These are phyloP conservation scores for Lepisosteus oculatus DNA, from an alignment of 2,113 vertebrate species.

Conservation along the genomic window DNA sequence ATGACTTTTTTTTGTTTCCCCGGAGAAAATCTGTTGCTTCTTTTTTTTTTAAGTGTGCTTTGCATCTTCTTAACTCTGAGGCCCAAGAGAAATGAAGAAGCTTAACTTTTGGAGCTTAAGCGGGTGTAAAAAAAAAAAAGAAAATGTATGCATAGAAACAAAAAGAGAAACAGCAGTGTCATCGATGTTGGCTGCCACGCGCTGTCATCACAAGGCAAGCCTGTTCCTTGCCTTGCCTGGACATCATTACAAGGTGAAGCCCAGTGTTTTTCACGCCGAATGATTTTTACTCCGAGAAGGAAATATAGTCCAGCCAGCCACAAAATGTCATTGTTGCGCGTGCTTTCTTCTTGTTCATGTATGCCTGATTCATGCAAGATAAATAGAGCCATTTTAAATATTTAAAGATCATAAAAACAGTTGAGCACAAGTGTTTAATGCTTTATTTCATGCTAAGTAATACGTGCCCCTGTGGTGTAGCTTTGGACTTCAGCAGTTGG, in stretches of 20 bases:
- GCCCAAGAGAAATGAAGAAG: too few species aligned
- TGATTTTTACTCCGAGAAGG: too few species aligned
- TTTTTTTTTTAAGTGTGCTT: slow-evolving; percentile 14
- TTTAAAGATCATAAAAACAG: neutral
- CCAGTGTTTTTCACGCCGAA: too few species aligned
- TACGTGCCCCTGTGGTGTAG: neutral
- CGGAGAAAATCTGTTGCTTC: slow-evolving; percentile 27
- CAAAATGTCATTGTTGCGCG: too few species aligned
- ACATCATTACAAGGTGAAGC: too few species aligned
- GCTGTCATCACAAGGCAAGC: neutral
- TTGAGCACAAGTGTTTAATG: neutral
- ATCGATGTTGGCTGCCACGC: neutral
- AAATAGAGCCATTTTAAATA: neutral
- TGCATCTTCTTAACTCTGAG: too few species aligned
- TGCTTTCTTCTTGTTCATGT: neutral
- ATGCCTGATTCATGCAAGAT: neutral
- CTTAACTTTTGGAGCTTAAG: too few species aligned
- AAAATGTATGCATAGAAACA: too few species aligned
- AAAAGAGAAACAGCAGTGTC: slow-evolving; percentile 21
- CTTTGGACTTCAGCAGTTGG: too few species aligned
- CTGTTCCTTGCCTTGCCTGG: neutral
- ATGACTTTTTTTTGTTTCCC: slow-evolving; percentile 26
- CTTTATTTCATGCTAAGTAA: neutral
- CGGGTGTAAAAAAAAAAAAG: too few species aligned
- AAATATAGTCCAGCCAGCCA: too few species aligned